These are phyloP conservation scores for Cryptosula pallasiana DNA, from an alignment of 2,888 invertebrate genomes.

Conservation along the genomic window DNA sequence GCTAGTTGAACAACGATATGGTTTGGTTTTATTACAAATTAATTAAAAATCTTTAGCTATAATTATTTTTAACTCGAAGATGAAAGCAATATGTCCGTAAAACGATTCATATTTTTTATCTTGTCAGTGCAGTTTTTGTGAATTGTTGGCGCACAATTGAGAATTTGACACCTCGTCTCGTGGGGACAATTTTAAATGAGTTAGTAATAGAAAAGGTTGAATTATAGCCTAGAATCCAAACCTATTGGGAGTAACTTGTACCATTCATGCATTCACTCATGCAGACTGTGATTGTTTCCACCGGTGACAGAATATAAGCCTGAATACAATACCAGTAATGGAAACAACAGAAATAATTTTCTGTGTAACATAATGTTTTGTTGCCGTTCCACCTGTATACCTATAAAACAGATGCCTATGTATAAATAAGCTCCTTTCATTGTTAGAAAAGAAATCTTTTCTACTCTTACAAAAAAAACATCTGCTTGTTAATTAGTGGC, in stretches of 20 bases:
- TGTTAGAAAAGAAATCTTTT: background rate
- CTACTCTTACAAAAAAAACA: slow-evolving; percentile 1
- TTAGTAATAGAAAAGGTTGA: background rate
- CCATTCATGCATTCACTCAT: background rate
- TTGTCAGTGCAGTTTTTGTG: too few species aligned
- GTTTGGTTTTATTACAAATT: too few species aligned
- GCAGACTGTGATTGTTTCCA: background rate
- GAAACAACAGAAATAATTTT: background rate
- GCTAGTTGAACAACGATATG: too few species aligned
- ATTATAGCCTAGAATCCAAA: background rate
- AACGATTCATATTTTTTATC: too few species aligned
- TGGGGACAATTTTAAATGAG: background rate
- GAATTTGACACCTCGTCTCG: background rate
- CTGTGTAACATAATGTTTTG: background rate
- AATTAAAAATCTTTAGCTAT: too few species aligned
- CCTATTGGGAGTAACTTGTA: background rate
- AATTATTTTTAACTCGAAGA: too few species aligned
- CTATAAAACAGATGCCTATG: background rate
- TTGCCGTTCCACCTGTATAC: background rate
- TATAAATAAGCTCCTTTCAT: background rate
- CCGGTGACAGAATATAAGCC: background rate
- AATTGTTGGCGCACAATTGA: too few species aligned
- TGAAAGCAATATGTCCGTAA: too few species aligned
- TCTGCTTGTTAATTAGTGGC: slow-evolving; percentile 10
- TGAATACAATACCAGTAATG: background rate